Evolutionary conservation across 1,140 invertebrate genomes (phyloP), one percentile per base, ranked within the genome.

Genomic region (Pachypeltis micranthus): DNA sequence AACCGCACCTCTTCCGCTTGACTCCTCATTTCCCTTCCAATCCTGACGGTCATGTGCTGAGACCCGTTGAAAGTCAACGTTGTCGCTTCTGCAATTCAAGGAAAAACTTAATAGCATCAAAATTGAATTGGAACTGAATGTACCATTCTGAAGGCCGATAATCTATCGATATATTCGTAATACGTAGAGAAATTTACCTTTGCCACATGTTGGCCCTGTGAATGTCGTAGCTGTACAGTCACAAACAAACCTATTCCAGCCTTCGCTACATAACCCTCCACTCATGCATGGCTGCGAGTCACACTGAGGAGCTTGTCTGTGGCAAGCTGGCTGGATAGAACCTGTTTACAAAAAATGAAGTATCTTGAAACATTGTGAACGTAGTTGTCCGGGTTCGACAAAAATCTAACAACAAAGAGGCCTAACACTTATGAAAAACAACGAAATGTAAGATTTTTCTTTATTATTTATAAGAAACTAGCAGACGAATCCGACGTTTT

Each of bases 241-340:
- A 74, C 96, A 99, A 51, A 93, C 82, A 70, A 93, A 94, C 65
- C 95, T 81, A 75, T 97, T 96, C 93, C 95, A 97, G 3, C 94
- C 96, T 75, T 97, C 93, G 14, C 82, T 75, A 75, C 96, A 99
- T 27, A 80, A 76, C 14, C 93, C 94, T 19, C 86, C 85, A 72
- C 98, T 93, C 72, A 93, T 84, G 73, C 96, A 99, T 0, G 94
- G 92, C 63, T 84, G 80, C 1, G 85, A 85, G 31, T 80, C 79
- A 73, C 95, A 97, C 68, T 93, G 88, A 60, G 86, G 81, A 44
- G 86, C 78, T 69, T 88, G 83, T 34, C 84, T 83, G 72, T 90
- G 90, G 73, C 90, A 93, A 21, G 88, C 85, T 10, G 91, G 86
- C 66, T 88, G 83, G 51, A 94, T 87, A 47, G 89, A 88, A 24